Base-by-base conservation (phyloP, 2,888 invertebrate genomes). In the Polymixis flavicincta region DNA sequence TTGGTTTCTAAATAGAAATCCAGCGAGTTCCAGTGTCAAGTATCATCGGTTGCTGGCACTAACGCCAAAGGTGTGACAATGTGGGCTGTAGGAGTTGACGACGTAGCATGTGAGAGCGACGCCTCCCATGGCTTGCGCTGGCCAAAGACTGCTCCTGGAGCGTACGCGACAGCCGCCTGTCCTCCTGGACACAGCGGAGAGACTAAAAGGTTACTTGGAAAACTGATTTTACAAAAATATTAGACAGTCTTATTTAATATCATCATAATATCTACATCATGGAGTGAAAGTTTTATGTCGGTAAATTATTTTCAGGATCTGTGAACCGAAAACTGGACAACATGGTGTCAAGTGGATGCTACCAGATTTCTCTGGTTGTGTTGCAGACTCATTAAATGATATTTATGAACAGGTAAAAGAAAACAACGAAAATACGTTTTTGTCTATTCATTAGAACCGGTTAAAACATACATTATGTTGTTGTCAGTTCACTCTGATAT, bases 361-460 rank as follows among this genome's bases (percentile, higher is more conserved):
- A 63, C 98, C 98, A 0, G 98, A 98, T 92, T 98, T 98, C 90
- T 98, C 98, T 2, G 96, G 96, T 32, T 98, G 98, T 90, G 95
- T 98, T 42, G 97, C 97, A 48, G 97, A 97, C 87, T 97, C 97
- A 1, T 92, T 98, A 50, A 93, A 97, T 70, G 94, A 97, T 87
- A 97, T 97, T 82, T 97, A 97, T 89, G 97, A 97, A 87, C 97
- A 97, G 94, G 98, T 98, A 92, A 28, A 13, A 6, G 6, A 37
- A 32, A 68, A 42, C 0, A 54, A 66, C 2, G 2, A 17, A 25
- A 4, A 7, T 4, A 50, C 22, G 6, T 14, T n/a, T n/a, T 45
- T 50, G 22, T 65, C 19, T 9, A 22, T 14, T 28, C 22, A 68
- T 50, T 14, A 17, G 13, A 28, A 61, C 19, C 17, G 28, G 0